Base-by-base conservation (phyloP, 1,140 invertebrate species). In the Solenopsis invicta region DNA sequence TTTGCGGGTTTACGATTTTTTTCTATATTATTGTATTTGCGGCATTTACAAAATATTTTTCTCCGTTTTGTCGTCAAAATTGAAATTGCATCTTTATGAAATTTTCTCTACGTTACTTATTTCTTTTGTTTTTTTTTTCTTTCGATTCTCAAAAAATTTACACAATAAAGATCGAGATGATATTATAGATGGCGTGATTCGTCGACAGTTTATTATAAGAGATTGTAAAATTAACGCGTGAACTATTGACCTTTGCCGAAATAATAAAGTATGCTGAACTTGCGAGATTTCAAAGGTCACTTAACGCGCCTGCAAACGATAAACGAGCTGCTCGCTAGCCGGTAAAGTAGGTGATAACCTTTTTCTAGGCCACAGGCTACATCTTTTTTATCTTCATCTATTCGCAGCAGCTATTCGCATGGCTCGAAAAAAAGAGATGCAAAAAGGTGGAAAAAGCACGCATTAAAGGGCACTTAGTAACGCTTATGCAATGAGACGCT, bases 401-500 rank as follows among this genome's bases (percentile, higher is more conserved):
- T 78, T 67, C 75, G 41, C 45, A 74, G 24, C 59, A 16, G 72
- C 78, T 59, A 54, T 61, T 41, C 45, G 29, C 29, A 29, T 24
- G 37, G 34, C 4, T 50, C 37, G 12, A 18, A 34, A 34, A 52
- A 71, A 41, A 29, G 41, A 56, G 41, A 62, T 29, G 16, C 24
- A 45, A 56, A 74, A 41, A 56, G 16, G 8, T 16, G 10, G n/a
- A 75, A 71, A 37, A 34, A 66, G 34, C 72, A 37, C 61, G 71
- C 71, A 76, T 87, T 89, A 78, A 82, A 86, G 72, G 62, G 81
- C 71, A 85, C 86, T 90, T 90, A 90, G 66, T 75, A 62, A 90
- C 88, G 88, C 76, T 90, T 89, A 90, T 89, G 77, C 89, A 90
- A 87, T 62, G 66, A 89, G 77, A 59, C 82, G 86, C 85, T 41